phyloP scores from a whole-genome alignment of 23 tunicate genomes.

The Ascidia mentula region DNA sequence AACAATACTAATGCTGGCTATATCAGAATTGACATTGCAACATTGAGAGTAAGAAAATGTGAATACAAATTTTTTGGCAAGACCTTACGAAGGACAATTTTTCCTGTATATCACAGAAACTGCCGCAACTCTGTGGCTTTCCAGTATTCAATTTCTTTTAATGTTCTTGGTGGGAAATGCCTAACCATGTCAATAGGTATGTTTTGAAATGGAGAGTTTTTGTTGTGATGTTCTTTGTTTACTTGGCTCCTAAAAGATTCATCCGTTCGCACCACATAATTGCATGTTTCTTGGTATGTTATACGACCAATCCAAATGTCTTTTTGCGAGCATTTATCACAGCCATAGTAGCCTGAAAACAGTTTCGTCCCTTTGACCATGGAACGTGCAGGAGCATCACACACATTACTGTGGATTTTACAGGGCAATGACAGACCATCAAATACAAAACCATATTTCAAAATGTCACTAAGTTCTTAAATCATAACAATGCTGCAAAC shows the following conservation, averaged over 20 bases:
- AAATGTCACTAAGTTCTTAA: neutral
- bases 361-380: neutral
- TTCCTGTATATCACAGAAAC: no score
- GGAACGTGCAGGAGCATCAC: constrained; percentile 1
- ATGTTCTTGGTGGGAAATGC: constrained; percentile 22
- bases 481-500: neutral
- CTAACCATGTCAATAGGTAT: constrained; percentile 32
- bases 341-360: neutral
- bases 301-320: neutral
- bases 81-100: no score
- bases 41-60: no score
- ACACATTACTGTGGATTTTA: neutral
- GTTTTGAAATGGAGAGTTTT: constrained; percentile 14
- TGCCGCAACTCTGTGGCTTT: no score
- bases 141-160: no score
- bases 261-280: constrained; percentile 20
- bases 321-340: neutral
- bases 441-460: neutral
- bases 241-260: constrained; percentile 7
- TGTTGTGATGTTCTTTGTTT: constrained; percentile 36
- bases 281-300: neutral
- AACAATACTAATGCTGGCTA: no score
- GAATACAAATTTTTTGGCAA: no score
- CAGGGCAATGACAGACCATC: neutral
- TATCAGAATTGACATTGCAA: no score